Base-by-base conservation (phyloP, 2,797 vertebrate genomes). In the Fratercula arctica region DNA sequence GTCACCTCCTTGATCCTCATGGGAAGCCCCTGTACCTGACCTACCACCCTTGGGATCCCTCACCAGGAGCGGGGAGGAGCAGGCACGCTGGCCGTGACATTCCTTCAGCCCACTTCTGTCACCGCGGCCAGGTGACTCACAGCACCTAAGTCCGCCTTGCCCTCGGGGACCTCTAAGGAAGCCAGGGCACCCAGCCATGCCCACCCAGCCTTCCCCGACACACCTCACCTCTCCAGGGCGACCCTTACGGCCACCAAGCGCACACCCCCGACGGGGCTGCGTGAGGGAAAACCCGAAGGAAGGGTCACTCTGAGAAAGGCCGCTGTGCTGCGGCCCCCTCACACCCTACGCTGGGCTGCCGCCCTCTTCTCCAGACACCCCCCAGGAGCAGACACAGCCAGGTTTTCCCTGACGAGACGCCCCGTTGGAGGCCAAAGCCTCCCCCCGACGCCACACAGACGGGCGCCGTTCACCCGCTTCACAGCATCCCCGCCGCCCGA, bases 291-390 rank as follows among this genome's bases (percentile, higher is more conserved):
- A 33, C 10, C 11, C 57, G 3, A 2, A 6, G 7, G 21, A 70
- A 28, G 11, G 12, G 16, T 45, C 45, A 14, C 25, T 33, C 11
- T 3, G 15, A 18, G 14, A 60, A 28, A 10, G 13, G 23, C 48
- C 4, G 7, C 61, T 5, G 11, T 13, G 31, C 7, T 14, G 11
- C 5, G 1, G 16, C 13, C 37, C 10, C 17, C 66, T 29, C 63
- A 5, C 72, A 16, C 8, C 51, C 11, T 4, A 1, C 24, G 0
- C 25, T 3, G 13, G 26, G 13, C 10, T 3, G 26, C 61, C 25
- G 24, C 21, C 14, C 25, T 15, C 29, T 10, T 13, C 26, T 29
- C 31, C 16, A 6, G 50, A 28, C 23, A 8, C 16, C 50, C 29
- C 46, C 8, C 54, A 18, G n/a, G 3, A 24, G 35, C 24, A 57